A percentile compares a stretch with the other conserved stretches of the same genome.
Conservation (phyloP, 2,797 vertebrate species). For the Myotis myotis region DNA sequence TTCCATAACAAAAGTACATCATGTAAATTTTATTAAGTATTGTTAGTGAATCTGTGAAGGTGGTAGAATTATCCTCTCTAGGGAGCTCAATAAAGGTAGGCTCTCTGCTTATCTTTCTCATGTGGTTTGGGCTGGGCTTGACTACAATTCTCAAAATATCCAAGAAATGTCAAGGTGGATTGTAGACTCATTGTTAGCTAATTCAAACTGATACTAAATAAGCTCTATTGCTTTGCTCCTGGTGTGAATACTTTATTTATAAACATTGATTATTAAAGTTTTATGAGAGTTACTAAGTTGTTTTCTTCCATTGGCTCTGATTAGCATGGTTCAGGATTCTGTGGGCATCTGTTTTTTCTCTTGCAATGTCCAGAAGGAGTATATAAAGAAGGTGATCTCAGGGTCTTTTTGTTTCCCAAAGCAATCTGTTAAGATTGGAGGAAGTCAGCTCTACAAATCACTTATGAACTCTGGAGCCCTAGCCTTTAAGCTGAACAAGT, state of each 20-base stretch:
- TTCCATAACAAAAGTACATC: not conserved
- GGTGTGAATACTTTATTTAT: constrained; percentile 27
- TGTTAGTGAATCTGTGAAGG: not conserved
- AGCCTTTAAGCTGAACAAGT: not conserved
- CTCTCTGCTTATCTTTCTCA: not conserved
- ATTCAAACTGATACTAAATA: not conserved
- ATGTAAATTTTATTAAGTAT: not conserved
- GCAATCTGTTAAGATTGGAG: not conserved
- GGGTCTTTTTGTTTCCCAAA: not conserved
- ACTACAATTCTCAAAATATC: not conserved
- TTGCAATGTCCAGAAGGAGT: not conserved
- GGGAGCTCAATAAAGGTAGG: not conserved
- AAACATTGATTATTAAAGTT: constrained; percentile 32
- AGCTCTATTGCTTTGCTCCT: constrained; percentile 14
- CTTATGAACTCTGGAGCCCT: not conserved
- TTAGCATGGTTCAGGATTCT: not conserved
- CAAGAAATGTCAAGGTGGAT: not conserved
- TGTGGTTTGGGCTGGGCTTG: not conserved
- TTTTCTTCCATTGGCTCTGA: constrained; percentile 5
- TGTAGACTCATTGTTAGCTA: not conserved
- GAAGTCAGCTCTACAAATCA: not conserved
- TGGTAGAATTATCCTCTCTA: not conserved
- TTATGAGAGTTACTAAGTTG: not conserved
- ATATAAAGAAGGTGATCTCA: not conserved
- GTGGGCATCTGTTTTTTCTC: not conserved